phyloP scores from a whole-genome alignment of 2,888 invertebrate species.

The Myopa testacea region DNA sequence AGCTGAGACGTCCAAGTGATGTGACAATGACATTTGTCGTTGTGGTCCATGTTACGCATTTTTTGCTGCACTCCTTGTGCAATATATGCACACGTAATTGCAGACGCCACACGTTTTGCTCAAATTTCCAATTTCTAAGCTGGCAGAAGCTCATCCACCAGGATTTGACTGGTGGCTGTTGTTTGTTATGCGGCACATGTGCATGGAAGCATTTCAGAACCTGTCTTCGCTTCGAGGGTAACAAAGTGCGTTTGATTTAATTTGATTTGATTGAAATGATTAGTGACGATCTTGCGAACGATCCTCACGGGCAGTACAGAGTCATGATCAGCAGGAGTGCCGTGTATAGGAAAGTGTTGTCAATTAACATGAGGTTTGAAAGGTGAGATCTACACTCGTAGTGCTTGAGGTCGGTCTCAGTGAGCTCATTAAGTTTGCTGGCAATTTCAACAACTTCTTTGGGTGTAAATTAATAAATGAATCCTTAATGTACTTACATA shows the following conservation, averaged over 20 bases:
- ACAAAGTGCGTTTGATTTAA: constrained; percentile 10
- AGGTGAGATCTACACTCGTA: background rate
- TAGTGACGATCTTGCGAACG: constrained; percentile 6
- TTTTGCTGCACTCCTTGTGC: background rate
- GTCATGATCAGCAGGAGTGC: background rate
- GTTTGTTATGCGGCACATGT: constrained; percentile 19
- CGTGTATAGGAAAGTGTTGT: background rate
- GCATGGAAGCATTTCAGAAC: constrained; percentile 4
- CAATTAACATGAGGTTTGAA: constrained; percentile 2
- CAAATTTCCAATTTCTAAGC: background rate
- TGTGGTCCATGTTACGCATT: constrained; percentile 29
- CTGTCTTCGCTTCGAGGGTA: background rate
- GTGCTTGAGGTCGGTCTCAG: background rate
- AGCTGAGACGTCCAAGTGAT: constrained; percentile 44
- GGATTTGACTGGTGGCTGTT: background rate
- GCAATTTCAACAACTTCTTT: too few species aligned
- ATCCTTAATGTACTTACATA: background rate
- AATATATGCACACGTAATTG: constrained; percentile 44
- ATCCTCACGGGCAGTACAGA: background rate
- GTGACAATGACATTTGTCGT: constrained; percentile 65
- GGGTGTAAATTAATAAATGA: too few species aligned
- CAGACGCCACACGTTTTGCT: constrained; percentile 51
- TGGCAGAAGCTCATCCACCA: background rate
- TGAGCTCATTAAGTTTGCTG: too few species aligned
- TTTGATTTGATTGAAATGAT: constrained; percentile 27